Evolutionary conservation across 1,140 invertebrate genomes (phyloP).

Genomic region (Theocolax elegans): DNA sequence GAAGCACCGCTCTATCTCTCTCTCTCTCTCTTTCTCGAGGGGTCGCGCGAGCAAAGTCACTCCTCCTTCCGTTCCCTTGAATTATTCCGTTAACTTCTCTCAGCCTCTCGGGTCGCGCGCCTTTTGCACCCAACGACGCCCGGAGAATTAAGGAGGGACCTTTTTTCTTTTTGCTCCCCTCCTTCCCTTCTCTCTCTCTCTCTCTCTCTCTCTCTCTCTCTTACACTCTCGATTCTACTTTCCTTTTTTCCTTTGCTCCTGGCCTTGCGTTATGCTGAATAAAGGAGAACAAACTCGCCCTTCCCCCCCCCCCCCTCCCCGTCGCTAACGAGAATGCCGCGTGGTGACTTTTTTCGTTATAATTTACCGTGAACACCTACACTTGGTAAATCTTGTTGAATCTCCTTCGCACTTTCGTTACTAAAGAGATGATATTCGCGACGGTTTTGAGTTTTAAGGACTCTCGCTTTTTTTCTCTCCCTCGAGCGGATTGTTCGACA

Average conservation of each 20-base stretch:
- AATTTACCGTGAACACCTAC: too few relatives aligned
- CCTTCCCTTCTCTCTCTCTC: conserved; percentile 4
- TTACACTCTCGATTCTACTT: background rate
- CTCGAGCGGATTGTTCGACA: too few relatives aligned
- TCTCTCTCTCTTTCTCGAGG: too few relatives aligned
- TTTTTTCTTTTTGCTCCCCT: conserved; percentile 24
- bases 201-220: conserved; percentile 1
- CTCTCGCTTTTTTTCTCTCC: too few relatives aligned
- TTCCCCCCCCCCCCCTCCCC: background rate
- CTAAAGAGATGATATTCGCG: too few relatives aligned
- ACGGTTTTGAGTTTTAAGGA: too few relatives aligned
- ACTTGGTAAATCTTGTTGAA: too few relatives aligned
- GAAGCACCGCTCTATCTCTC: background rate
- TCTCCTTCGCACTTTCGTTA: too few relatives aligned
- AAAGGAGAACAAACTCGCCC: background rate
- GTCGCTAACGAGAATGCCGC: too few relatives aligned
- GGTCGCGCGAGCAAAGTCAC: conserved; percentile 18
- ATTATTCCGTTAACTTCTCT: conserved; percentile 46
- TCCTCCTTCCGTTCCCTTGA: conserved; percentile 22
- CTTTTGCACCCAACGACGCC: conserved; percentile 24
- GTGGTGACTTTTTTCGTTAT: too few relatives aligned
- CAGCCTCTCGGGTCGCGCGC: conserved; percentile 26
- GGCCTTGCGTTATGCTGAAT: background rate
- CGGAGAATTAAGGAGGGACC: conserved; percentile 24
- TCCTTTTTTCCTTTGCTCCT: conserved; percentile 7